Percentiles rank a stretch among this genome's conserved stretches.
Conservation (phyloP, 1,140 invertebrate species). For the Drosophila repletoides region DNA sequence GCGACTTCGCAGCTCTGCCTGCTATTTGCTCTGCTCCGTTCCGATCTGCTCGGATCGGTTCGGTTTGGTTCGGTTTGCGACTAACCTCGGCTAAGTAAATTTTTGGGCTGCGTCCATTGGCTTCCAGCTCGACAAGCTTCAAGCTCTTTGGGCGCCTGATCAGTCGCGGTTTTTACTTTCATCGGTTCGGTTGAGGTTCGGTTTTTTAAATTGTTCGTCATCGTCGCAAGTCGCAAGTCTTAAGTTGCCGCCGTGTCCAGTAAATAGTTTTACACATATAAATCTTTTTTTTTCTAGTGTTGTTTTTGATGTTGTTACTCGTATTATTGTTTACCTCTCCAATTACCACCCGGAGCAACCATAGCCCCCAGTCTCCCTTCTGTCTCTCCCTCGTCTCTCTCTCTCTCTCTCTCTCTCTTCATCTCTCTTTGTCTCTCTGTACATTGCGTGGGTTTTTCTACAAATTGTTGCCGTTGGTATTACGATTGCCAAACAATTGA, state of each 20-base stretch:
- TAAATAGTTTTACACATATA: slow-evolving; percentile 20
- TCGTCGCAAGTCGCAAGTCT: slow-evolving; percentile 1
- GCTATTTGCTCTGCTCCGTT: slow-evolving; percentile 13
- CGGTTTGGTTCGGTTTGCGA: slow-evolving; percentile 7
- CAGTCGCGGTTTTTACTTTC: slow-evolving; percentile 82
- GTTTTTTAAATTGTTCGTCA: too few relatives aligned
- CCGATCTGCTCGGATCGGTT: background rate
- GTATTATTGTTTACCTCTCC: slow-evolving; percentile 47
- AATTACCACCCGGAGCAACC: slow-evolving; percentile 52
- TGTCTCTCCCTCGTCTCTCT: too few relatives aligned
- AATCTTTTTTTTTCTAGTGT: slow-evolving; percentile 21
- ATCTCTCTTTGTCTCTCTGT: too few relatives aligned
- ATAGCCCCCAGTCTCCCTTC: slow-evolving; percentile 3
- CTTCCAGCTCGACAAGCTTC: slow-evolving; percentile 60
- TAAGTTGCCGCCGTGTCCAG: slow-evolving; percentile 28
- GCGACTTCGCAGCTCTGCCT: too few relatives aligned
- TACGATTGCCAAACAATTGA: slow-evolving; percentile 42
- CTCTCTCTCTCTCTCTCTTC: too few relatives aligned
- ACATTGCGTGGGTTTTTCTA: slow-evolving; percentile 22
- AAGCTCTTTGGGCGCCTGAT: slow-evolving; percentile 65
- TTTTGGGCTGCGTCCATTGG: slow-evolving; percentile 44
- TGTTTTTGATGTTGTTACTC: slow-evolving; percentile 16
- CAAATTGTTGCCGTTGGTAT: slow-evolving; percentile 16
- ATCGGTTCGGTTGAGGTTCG: slow-evolving; percentile 69
- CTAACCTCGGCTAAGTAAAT: slow-evolving; percentile 22